Conservation (phyloP, 2,888 invertebrate species). For the Pogonocherus hispidulus region DNA sequence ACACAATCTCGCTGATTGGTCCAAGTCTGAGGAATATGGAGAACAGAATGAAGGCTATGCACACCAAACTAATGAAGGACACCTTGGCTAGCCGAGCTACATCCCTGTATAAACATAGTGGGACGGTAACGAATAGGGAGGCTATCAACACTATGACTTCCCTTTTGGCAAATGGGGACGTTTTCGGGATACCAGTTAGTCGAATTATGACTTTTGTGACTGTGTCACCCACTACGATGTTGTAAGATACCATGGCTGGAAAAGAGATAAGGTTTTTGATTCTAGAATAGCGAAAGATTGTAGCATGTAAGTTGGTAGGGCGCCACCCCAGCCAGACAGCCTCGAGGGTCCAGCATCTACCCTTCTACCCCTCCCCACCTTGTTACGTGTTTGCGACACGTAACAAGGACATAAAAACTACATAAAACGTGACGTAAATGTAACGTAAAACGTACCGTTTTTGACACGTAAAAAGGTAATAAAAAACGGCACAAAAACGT, state of each 20-base stretch:
- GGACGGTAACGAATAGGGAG: conserved; percentile 81
- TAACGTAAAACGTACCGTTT: no score
- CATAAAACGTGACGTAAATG: no score
- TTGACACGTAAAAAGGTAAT: no score
- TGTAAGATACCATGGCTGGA: conserved; percentile 90
- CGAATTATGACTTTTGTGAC: conserved; percentile 85
- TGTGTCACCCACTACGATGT: conserved; percentile 89
- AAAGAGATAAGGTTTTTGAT: conserved; percentile 38
- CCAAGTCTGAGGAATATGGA: conserved; percentile 76
- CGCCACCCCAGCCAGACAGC: no score
- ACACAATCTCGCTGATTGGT: conserved; percentile 75
- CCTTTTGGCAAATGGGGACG: conserved; percentile 74
- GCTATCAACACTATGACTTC: conserved; percentile 80
- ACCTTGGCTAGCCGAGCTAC: conserved; percentile 80
- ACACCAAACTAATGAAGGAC: conserved; percentile 78
- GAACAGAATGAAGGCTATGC: conserved; percentile 80
- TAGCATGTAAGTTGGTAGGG: no score
- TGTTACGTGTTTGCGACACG: no score
- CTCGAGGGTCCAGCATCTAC: no score
- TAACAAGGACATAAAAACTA: no score
- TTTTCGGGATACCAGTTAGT: conserved; percentile 73
- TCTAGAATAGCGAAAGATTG: no score
- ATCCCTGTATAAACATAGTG: conserved; percentile 84
- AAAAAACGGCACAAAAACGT: no score
- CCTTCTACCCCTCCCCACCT: no score